Evolutionary conservation across 2,113 vertebrate species (phyloP).

Genomic region (Carettochelys insculpta): DNA sequence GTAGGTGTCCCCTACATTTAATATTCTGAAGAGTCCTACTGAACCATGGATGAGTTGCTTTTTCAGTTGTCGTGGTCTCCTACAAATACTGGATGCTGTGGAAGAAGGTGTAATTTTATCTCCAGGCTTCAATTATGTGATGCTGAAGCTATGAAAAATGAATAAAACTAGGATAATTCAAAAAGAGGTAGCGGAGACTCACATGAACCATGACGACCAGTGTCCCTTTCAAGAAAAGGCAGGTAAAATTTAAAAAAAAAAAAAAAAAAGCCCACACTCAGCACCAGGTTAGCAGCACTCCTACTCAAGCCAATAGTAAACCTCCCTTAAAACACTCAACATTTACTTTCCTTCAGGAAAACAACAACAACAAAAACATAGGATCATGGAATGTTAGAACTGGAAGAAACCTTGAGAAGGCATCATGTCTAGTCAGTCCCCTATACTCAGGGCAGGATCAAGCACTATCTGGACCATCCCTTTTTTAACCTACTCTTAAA

Average conservation of each 20-base stretch:
- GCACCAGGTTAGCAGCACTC: neutral
- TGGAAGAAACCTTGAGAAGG: too few species aligned
- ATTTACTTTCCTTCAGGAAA: neutral
- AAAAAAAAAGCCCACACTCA: too few species aligned
- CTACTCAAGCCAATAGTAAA: neutral
- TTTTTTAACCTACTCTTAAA: too few species aligned
- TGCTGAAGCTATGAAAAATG: neutral
- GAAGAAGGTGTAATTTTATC: neutral
- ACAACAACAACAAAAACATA: accelerated
- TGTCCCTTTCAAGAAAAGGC: neutral
- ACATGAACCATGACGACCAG: neutral
- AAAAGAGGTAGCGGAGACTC: neutral
- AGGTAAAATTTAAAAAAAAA: neutral
- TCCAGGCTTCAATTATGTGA: neutral
- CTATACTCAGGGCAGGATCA: too few species aligned
- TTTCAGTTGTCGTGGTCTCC: neutral
- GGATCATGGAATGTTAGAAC: too few species aligned
- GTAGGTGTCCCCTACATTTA: neutral
- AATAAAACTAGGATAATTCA: neutral
- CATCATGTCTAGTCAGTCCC: too few species aligned
- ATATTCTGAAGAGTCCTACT: conserved; percentile 1
- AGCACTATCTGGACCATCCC: too few species aligned
- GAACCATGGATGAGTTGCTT: neutral
- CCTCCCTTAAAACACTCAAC: neutral
- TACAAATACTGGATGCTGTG: neutral